Base-by-base conservation (phyloP, 2,113 vertebrate species). In the Nicator chloris region DNA sequence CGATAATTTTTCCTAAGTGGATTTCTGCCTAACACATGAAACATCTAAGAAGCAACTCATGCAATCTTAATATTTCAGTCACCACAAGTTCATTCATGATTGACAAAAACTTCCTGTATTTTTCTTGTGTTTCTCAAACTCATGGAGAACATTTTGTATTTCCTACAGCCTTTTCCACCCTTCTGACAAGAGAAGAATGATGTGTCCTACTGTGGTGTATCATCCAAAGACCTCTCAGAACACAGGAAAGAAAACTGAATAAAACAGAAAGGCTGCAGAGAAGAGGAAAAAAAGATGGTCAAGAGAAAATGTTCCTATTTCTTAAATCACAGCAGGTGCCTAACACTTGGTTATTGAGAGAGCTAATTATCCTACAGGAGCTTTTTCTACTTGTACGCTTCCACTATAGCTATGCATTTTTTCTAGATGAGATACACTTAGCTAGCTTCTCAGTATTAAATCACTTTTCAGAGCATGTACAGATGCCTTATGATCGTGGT, bases 401-500 rank as follows among this genome's bases (percentile, higher is more conserved):
- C 71, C 45, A 86, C 50, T 57, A 54, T 4, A 93, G 45, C 68
- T 76, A 69, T 80, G 66, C 42, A 39, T 86, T 81, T 83, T 86
- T 59, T 42, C 64, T 72, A 70, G 63, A 57, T 49, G 42, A 88
- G 59, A 88, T 59, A 64, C 42, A 66, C 78, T 84, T 89, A 82
- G 64, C 50, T 54, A 22, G 15, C 14, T 66, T 81, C 39, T 66
- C 64, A 54, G 39, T 21, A 42, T 42, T 49, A 77, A 40, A 57
- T 22, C 2, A 2, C 54, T 73, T 92, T 80, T 44, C 54, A 69
- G 45, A 79, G 20, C 3, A 5, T 2, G 1, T 57, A 72, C 15
- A 80, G 53, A 85, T 69, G 16, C 30, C 35, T 24, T 35, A 1
- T 20, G 66, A 71, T 42, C 1, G 0, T 1, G 0, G 0, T 53